A percentile compares a stretch with the other conserved stretches of the same genome.
Conservation (phyloP, 2,113 vertebrate species). For the Catharus bicknelli region DNA sequence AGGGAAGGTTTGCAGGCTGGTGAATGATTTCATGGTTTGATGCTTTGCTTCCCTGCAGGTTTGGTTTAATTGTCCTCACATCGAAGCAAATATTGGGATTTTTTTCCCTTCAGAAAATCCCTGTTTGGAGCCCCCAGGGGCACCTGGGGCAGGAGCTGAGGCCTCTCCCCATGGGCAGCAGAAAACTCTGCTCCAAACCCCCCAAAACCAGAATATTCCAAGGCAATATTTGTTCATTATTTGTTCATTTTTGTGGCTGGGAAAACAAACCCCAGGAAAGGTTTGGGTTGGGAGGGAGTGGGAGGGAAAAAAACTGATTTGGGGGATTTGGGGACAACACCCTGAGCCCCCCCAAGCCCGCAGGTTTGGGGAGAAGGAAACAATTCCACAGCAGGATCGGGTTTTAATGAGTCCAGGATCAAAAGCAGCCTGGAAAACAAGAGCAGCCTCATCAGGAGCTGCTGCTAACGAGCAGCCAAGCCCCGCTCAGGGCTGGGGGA, state of each 20-base stretch:
- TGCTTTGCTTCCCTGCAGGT: background rate
- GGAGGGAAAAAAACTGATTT: background rate
- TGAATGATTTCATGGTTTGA: background rate
- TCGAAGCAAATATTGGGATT: background rate
- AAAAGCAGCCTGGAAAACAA: conserved; percentile 70
- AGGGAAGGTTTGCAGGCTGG: background rate
- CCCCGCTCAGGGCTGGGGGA: conserved; percentile 57
- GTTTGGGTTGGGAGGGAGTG: background rate
- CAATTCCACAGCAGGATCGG: conserved; percentile 49
- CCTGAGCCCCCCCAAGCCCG: background rate
- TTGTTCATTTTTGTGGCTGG: background rate
- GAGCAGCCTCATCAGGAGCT: conserved; percentile 57
- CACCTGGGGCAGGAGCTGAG: background rate
- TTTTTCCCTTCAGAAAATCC: background rate
- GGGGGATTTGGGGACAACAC: background rate
- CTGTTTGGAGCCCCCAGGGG: background rate
- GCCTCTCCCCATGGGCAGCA: background rate
- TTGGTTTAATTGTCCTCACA: background rate
- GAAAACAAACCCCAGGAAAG: background rate
- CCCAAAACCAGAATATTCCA: background rate
- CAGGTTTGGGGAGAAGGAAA: conserved; percentile 20
- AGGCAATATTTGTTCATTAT: background rate
- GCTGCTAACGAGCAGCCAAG: conserved; percentile 68
- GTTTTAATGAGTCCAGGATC: conserved; percentile 71
- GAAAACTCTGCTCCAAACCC: background rate